A percentile compares a stretch with the other conserved stretches of the same genome.
phyloP scores from a whole-genome alignment of 1,140 invertebrate genomes.

The Vanessa tameamea region DNA sequence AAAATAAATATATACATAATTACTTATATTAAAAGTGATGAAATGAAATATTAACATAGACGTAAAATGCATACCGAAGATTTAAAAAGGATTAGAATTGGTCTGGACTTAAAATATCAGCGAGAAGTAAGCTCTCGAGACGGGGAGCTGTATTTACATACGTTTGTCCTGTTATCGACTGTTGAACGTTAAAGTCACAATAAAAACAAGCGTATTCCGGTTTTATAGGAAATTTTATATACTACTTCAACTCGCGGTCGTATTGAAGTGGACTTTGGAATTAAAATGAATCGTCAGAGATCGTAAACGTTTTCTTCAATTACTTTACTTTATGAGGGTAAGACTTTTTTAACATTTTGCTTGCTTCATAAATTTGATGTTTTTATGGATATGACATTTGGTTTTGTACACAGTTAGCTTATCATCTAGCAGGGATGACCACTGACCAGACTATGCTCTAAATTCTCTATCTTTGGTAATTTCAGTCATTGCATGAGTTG shows the following conservation, averaged over 20 bases:
- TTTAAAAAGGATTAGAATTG: constrained; percentile 1
- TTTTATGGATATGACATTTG: too few species aligned
- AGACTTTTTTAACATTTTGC: too few species aligned
- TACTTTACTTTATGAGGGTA: background rate
- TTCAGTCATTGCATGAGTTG: too few species aligned
- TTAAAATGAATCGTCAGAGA: background rate
- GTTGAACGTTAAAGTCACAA: constrained; percentile 19
- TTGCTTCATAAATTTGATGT: too few species aligned
- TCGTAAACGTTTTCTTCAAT: constrained; percentile 9
- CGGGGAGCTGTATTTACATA: constrained; percentile 18
- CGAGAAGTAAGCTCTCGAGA: background rate
- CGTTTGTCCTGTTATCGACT: constrained; percentile 16
- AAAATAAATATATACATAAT: too few species aligned
- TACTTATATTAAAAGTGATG: too few species aligned
- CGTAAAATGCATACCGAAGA: background rate
- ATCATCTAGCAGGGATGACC: too few species aligned
- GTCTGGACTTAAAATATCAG: background rate
- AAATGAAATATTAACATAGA: too few species aligned
- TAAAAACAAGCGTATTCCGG: constrained; percentile 11
- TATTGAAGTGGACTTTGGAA: constrained; percentile 9
- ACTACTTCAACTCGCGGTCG: constrained; percentile 2
- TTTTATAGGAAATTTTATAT: constrained; percentile 18
- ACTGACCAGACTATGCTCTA: too few species aligned
- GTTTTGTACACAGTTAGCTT: too few species aligned
- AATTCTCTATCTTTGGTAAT: too few species aligned